These are phyloP conservation scores for Agapornis canus DNA, from an alignment of 2,797 vertebrate genomes.

Conservation along the genomic window DNA sequence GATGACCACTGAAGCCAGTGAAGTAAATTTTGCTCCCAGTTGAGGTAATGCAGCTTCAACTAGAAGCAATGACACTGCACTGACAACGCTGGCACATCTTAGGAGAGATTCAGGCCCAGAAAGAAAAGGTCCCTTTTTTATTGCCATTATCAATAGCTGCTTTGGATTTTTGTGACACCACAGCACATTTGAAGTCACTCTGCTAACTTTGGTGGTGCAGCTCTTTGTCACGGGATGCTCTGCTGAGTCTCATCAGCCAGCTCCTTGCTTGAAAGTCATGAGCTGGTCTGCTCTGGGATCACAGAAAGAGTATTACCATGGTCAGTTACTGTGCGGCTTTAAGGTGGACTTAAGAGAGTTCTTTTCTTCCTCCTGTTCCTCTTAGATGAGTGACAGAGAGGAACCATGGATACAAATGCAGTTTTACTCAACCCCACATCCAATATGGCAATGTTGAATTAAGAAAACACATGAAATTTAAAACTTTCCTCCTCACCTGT, in stretches of 20 bases:
- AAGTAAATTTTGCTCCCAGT: background rate
- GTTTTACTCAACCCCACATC: constrained; percentile 56
- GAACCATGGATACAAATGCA: background rate
- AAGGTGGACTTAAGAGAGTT: background rate
- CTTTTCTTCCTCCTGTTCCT: background rate
- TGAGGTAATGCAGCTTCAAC: background rate
- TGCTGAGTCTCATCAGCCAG: background rate
- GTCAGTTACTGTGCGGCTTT: background rate
- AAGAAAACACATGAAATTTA: background rate
- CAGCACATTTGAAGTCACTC: background rate
- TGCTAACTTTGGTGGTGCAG: background rate
- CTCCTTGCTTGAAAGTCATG: background rate
- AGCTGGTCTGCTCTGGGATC: background rate
- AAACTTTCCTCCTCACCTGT: constrained; percentile 43
- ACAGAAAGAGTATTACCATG: background rate
- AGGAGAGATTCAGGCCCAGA: background rate
- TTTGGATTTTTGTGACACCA: background rate
- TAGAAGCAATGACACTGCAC: background rate
- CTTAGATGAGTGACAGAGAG: background rate
- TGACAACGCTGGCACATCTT: background rate
- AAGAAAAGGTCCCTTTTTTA: background rate
- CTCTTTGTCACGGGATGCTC: background rate
- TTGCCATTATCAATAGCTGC: background rate
- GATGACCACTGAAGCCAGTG: background rate
- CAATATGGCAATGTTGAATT: background rate